Conservation (phyloP, 2,888 invertebrate species). For the Plutella xylostella region DNA sequence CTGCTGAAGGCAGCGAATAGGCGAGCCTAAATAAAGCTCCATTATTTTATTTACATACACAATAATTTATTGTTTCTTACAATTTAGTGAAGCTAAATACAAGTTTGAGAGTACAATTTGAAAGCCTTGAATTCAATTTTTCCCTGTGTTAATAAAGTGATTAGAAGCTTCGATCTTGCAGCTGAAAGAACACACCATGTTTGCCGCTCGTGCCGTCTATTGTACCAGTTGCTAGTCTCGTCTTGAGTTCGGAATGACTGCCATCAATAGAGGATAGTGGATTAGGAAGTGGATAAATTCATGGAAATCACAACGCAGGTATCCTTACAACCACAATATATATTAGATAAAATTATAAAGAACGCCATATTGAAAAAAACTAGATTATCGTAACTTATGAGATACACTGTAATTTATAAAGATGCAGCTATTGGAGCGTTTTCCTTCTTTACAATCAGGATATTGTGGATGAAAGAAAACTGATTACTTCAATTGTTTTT, state of each 20-base stretch:
- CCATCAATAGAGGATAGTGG: constrained; percentile 21
- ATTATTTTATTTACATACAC: constrained; percentile 67
- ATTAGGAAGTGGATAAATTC: constrained; percentile 42
- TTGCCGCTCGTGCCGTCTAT: constrained; percentile 43
- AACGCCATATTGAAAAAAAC: constrained; percentile 72
- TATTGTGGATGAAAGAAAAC: constrained; percentile 71
- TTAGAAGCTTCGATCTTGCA: constrained; percentile 50
- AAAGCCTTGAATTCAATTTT: constrained; percentile 60
- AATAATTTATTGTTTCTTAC: constrained; percentile 71
- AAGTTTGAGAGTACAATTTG: constrained; percentile 63
- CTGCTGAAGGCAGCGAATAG: background rate
- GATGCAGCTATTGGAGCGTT: constrained; percentile 60
- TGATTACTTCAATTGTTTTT: constrained; percentile 41
- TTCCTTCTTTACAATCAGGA: constrained; percentile 40
- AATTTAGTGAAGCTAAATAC: constrained; percentile 70
- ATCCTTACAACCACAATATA: constrained; percentile 80
- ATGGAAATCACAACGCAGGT: constrained; percentile 68
- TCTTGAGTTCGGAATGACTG: constrained; percentile 1
- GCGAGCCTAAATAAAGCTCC: constrained; percentile 56
- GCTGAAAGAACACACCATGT: constrained; percentile 51
- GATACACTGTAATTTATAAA: constrained; percentile 67
- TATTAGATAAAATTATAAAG: constrained; percentile 74
- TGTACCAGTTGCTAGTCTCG: background rate
- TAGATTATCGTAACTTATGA: constrained; percentile 68
- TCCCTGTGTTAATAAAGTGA: constrained; percentile 56